Percentiles rank a stretch among this genome's conserved stretches.
phyloP scores from a whole-genome alignment of 1,140 invertebrate species.

The Eumeta japonica region DNA sequence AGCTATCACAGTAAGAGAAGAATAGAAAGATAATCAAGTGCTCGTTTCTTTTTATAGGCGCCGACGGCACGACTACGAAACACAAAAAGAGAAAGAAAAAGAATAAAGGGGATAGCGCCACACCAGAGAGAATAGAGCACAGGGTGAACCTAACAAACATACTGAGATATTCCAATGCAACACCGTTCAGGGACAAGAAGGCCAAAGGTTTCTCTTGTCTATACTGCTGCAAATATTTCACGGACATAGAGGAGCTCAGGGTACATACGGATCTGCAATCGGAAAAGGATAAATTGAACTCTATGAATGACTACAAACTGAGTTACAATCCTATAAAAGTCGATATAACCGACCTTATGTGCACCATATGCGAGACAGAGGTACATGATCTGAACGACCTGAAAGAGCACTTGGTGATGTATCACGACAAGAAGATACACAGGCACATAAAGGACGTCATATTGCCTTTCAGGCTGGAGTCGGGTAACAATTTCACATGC shows the following conservation, averaged over 20 bases:
- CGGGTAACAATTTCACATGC: constrained; percentile 38
- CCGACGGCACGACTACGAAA: constrained; percentile 33
- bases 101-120: constrained; percentile 39
- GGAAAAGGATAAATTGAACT: constrained; percentile 45
- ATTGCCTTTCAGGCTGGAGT: constrained; percentile 37
- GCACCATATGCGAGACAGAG: constrained; percentile 28
- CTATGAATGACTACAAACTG: constrained; percentile 46
- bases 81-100: constrained; percentile 39
- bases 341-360: constrained; percentile 38
- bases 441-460: constrained; percentile 48
- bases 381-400: constrained; percentile 39
- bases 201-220: constrained; percentile 45
- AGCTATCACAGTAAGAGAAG: neutral
- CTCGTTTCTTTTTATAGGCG: constrained; percentile 52
- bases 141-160: constrained; percentile 47
- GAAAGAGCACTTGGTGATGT: constrained; percentile 28
- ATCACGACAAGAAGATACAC: constrained; percentile 38
- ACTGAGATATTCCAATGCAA: constrained; percentile 46
- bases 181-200: constrained; percentile 46
- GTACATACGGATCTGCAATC: constrained; percentile 31
- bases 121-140: constrained; percentile 46
- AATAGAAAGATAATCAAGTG: constrained; percentile 44
- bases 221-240: constrained; percentile 42
- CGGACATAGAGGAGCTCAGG: constrained; percentile 31
- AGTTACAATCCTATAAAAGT: constrained; percentile 49